Base-by-base conservation (phyloP, 1,140 invertebrate genomes). In the Mya arenaria region DNA sequence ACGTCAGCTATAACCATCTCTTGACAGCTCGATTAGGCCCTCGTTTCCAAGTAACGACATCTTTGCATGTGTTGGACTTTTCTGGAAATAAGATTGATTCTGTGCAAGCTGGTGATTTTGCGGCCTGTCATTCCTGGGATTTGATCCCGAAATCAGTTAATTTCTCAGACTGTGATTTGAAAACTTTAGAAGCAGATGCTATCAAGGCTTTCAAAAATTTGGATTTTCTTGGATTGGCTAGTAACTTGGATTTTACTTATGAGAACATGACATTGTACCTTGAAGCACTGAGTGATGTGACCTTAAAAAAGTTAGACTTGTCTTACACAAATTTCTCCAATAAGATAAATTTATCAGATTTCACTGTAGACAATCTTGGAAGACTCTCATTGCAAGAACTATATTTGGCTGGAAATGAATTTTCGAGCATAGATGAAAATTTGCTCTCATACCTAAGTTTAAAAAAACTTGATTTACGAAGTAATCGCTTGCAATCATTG, bases 1-100 rank as follows among this genome's bases (percentile, higher is more conserved):
- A 81, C 60, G 36, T 81, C 0, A 81, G 78, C 52, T 81, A 69
- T 37, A 81, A 81, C 34, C 17, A 62, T 10, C 37, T 81, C 66
- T 25, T 44, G 41, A 71, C 78, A 48, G 78, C 78, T 34, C 39
- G 36, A 15, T 32, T 81, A 13, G 68, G 68, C 34, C 37, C 63
- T 37, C 41, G 78, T 23, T 72, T 81, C 37, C 78, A 81, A 37
- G 78, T 81, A 37, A 56, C 60, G 23, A 81, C 78, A 28, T 56
- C 55, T 13, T 39, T 81, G 28, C 19, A 5, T 19, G 55, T 72
- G n/a, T 44, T 81, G 0, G 78, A 81, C 69, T 71, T 81, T 63
- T 72, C 78, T 25, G 78, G 78, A 32, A 81, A 81, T 60, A 34
- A 71, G 19, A 71, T 81, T 8, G 78, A 72, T 48, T 44, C 30